Evolutionary conservation across 2,797 vertebrate species (phyloP), one percentile per base, ranked within the genome.

Genomic region (Manis pentadactyla): DNA sequence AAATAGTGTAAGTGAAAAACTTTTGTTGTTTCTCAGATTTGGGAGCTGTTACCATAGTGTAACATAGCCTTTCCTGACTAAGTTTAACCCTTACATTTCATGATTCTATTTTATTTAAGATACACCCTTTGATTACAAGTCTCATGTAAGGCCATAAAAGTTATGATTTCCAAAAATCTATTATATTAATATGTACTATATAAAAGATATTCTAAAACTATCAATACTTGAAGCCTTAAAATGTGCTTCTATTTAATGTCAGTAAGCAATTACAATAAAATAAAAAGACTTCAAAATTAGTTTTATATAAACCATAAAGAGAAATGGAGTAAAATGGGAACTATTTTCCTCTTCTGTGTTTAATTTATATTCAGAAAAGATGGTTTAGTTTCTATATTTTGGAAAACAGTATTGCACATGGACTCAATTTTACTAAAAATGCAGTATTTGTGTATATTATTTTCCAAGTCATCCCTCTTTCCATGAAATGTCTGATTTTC

Each of bases 391-490:
- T 96, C 91, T 91, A 92, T 96, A 97, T 94, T 97, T 97, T 97
- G 97, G 96, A 97, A 97, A 98, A 97, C 77, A 97, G 66, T 63
- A 57, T 92, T 93, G 55, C 97, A 97, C 95, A 97, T 97, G 96
- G 96, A 97, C 96, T 97, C 87, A 97, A 97, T 97, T 97, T 97
- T 95, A 92, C 86, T 97, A 97, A 98, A 97, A 97, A 96, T 97
- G 90, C 83, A 84, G 31, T 84, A 86, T 97, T 97, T 96, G 78
- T 95, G 63, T 96, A 93, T 96, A 87, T 91, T 92, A 69, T 95
- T 97, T 97, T 97, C 93, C 79, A 96, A 97, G 79, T 95, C 64
- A 94, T 87, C 97, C 69, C 83, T 94, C 31, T 94, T 96, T 94
- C 92, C 96, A 92, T 95, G 81, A 97, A 97, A 97, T 95, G 94